phyloP scores from a whole-genome alignment of 2,888 invertebrate genomes.

The Agriopis leucophaearia region DNA sequence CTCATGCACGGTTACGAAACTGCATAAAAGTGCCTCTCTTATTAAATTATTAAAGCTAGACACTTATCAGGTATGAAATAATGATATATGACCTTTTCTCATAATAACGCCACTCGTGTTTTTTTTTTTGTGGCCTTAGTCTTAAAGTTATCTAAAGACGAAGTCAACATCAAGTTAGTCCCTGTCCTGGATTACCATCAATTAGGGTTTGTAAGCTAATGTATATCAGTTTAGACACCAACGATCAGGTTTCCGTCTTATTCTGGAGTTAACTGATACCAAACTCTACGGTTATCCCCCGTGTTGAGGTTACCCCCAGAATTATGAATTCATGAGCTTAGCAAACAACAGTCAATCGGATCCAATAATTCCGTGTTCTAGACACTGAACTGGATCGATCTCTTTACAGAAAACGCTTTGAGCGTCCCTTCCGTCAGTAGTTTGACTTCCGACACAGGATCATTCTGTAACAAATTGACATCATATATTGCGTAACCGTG shows the following conservation, averaged over 20 bases:
- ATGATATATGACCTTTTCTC: background rate
- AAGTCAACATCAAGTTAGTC: too few species aligned
- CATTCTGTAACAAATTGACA: slow-evolving; percentile 48
- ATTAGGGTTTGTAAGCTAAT: too few species aligned
- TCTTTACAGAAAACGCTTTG: background rate
- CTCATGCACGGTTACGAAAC: slow-evolving; percentile 32
- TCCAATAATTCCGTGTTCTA: background rate
- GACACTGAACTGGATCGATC: background rate
- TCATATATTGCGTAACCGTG: slow-evolving; percentile 71
- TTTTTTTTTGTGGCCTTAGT: background rate
- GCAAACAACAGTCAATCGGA: background rate
- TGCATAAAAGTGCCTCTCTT: background rate
- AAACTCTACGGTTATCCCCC: background rate
- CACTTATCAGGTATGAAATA: background rate
- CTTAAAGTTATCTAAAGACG: too few species aligned
- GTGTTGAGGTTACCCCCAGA: background rate
- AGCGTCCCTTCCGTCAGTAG: background rate
- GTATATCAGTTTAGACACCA: background rate
- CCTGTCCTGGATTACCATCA: too few species aligned
- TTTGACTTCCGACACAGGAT: slow-evolving; percentile 16
- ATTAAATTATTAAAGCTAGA: background rate
- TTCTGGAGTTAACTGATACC: background rate
- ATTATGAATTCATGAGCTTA: too few species aligned
- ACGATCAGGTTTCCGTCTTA: background rate
- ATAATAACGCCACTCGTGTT: background rate